A percentile compares a stretch with the other conserved stretches of the same genome.
Evolutionary conservation across 2,797 vertebrate genomes (phyloP).

Genomic region (Platyrinchus mystaceus): DNA sequence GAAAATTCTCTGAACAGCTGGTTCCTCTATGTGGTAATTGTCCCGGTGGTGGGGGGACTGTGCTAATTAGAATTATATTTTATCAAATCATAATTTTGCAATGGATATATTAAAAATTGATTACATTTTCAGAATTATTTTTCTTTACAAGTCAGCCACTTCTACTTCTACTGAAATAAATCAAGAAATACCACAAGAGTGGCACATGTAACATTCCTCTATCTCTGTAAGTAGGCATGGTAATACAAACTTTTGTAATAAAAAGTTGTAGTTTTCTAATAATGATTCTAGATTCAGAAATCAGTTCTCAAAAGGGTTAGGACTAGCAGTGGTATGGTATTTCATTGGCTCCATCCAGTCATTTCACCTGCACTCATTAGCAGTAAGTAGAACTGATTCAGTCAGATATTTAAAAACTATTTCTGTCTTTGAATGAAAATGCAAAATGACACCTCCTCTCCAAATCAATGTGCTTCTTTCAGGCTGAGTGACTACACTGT

Average conservation of each 20-base stretch:
- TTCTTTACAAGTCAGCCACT: neutral
- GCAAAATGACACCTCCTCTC: neutral
- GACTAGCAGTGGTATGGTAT: neutral
- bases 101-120: neutral
- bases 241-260: neutral
- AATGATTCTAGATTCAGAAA: neutral
- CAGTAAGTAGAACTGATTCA: neutral
- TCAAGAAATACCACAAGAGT: neutral
- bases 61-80: neutral
- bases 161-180: neutral
- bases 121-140: neutral
- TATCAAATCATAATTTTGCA: neutral
- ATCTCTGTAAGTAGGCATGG: neutral
- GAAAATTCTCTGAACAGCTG: neutral
- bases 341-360: neutral
- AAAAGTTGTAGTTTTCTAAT: neutral
- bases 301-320: neutral
- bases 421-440: neutral
- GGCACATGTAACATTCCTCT: rapidly evolving
- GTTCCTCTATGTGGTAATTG: neutral
- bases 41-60: too few relatives aligned
- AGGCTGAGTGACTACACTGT: neutral
- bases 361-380: neutral
- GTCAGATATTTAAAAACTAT: neutral
- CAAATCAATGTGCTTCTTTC: neutral